Evolutionary conservation across 2,113 vertebrate species (phyloP), one percentile per base, ranked within the genome.

Genomic region (Pholis gunnellus): DNA sequence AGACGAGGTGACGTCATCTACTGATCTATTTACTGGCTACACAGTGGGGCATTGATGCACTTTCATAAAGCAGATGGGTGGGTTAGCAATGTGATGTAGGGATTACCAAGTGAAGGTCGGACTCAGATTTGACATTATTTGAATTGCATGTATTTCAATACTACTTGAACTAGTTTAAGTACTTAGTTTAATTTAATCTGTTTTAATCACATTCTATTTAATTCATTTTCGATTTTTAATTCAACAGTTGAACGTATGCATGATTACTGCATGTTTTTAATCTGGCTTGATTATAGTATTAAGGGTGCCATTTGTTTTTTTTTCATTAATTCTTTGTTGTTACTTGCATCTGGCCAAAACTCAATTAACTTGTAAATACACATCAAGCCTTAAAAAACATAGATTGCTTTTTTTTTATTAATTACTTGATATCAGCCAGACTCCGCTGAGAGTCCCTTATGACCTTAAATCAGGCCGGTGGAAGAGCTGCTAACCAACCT

Each of bases 1-100:
- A 94, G 98, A 99, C 2, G 98, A 99, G 98, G 98, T 99, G 27
- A 54, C 9, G 27, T 7, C 14, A 48, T 22, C 8, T 1, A 4
- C 10, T 27, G 0, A 13, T 11, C 20, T 7, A 29, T 22, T 29
- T 8, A 25, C 17, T 6, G 52, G 20, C 20, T 9, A 65, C 7
- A 25, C 5, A 2, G 38, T 2, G n/a, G 11, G 36, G 14, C 44
- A 46, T 15, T 46, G 44, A 4, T 15, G 44, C 44, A 1, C 44
- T 46, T 46, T 17, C 42, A 31, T 9, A 9, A 34, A 52, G 52
- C 52, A 25, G 7, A 3, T 48, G 17, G 14, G 29, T 31, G 2
- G 29, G 29, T 31, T 31, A 31, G 29, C 29, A 31, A 31, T 31
- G 29, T 2, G 29, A 31, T 31, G 29, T 31, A 3, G n/a, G n/a